phyloP scores from a whole-genome alignment of 2,888 invertebrate genomes.

The Eupithecia centaureata region DNA sequence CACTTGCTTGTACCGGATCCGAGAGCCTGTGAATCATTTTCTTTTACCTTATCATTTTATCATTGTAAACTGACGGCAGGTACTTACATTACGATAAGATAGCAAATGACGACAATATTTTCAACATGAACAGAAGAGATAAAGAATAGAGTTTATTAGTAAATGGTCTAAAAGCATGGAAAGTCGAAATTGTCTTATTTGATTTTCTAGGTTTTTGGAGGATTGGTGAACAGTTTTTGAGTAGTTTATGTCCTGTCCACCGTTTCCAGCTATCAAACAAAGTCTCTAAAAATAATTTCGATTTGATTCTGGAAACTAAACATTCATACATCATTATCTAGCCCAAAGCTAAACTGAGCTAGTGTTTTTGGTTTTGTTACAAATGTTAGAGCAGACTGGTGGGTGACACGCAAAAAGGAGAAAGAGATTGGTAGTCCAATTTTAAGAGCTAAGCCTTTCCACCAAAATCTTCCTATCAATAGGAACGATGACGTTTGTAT shows the following conservation, averaged over 20 bases:
- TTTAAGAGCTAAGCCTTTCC: not conserved
- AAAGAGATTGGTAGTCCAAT: not conserved
- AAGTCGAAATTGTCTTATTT: not conserved
- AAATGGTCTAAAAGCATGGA: conserved; percentile 18
- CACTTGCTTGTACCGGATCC: conserved; percentile 17
- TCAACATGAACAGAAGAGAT: conserved; percentile 51
- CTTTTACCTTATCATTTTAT: conserved; percentile 65
- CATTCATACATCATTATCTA: too few species aligned
- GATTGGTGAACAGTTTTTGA: not conserved
- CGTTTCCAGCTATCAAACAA: not conserved
- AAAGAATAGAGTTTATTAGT: conserved; percentile 35
- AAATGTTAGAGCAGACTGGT: not conserved
- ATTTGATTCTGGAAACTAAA: too few species aligned
- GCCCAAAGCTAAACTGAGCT: too few species aligned
- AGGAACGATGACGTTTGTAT: not conserved
- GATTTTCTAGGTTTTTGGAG: not conserved
- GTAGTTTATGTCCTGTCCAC: not conserved
- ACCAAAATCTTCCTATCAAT: not conserved
- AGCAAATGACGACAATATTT: conserved; percentile 67
- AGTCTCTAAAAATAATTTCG: too few species aligned
- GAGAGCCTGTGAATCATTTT: conserved; percentile 60
- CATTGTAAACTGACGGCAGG: conserved; percentile 67
- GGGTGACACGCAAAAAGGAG: not conserved
- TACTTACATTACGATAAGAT: conserved; percentile 74
- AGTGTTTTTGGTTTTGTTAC: too few species aligned